phyloP scores from a whole-genome alignment of 2,888 invertebrate species.

The Lepidochrysops patricia region DNA sequence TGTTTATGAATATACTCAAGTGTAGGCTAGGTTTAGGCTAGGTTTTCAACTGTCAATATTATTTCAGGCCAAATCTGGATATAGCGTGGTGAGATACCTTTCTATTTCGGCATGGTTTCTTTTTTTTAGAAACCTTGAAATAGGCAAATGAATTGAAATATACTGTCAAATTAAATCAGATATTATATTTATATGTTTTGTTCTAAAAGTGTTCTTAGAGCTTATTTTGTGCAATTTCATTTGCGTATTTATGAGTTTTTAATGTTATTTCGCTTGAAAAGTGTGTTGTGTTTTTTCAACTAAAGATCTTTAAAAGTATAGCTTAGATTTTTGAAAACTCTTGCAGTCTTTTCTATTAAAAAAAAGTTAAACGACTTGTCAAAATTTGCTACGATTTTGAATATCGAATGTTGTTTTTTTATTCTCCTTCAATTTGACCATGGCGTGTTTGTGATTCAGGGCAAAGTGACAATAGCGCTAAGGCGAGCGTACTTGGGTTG shows the following conservation, averaged over 20 bases:
- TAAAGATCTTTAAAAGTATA: background rate
- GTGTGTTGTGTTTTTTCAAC: background rate
- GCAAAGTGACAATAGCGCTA: slow-evolving; percentile 70
- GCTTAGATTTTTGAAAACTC: background rate
- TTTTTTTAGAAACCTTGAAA: slow-evolving; percentile 18
- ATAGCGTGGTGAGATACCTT: slow-evolving; percentile 65
- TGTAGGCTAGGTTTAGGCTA: slow-evolving; percentile 27
- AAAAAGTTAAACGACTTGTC: background rate
- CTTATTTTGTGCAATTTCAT: slow-evolving; percentile 1
- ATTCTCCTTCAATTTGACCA: slow-evolving; percentile 14
- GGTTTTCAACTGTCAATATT: slow-evolving; percentile 43
- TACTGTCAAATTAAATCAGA: background rate
- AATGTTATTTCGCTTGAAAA: background rate
- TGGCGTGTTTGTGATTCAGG: slow-evolving; percentile 45
- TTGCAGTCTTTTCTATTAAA: background rate
- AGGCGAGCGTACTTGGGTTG: slow-evolving; percentile 73
- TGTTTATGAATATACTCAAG: slow-evolving; percentile 18
- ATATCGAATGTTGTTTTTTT: background rate
- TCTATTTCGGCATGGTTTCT: slow-evolving; percentile 50
- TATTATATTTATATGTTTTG: background rate
- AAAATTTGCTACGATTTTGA: background rate
- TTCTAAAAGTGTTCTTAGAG: background rate
- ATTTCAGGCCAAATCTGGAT: slow-evolving; percentile 59
- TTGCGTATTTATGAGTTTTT: slow-evolving; percentile 10
- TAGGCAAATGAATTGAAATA: slow-evolving; percentile 10